phyloP scores from a whole-genome alignment of 23 tunicate species.

The Trididemnum nubilum region DNA sequence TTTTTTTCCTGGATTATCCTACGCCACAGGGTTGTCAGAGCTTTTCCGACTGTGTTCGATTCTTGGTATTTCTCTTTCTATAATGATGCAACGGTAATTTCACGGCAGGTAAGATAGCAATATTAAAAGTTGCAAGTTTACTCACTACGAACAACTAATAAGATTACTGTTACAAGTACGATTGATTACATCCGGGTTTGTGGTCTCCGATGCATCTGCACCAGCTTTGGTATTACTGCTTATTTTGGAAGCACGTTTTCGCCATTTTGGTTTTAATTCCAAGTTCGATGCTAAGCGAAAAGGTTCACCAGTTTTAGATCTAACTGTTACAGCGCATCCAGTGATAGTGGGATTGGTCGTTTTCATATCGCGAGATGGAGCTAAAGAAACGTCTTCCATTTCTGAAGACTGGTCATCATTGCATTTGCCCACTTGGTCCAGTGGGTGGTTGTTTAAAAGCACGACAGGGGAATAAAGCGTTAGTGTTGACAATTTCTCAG shows the following conservation, averaged over 20 bases:
- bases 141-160: neutral
- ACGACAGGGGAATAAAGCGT: conserved; percentile 75
- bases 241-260: conserved; percentile 6
- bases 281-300: conserved; percentile 43
- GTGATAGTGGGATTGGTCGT: neutral
- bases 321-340: no score
- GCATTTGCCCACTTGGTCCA: conserved; percentile 24
- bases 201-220: neutral
- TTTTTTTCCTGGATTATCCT: no score
- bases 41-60: no score
- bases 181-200: neutral
- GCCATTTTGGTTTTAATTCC: conserved; percentile 51
- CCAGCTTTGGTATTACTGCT: neutral
- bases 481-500: conserved; percentile 42
- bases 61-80: no score
- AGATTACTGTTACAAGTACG: neutral
- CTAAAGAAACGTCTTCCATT: no score
- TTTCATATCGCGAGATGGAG: neutral
- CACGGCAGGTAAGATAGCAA: no score
- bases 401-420: conserved; percentile 8
- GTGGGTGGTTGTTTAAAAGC: conserved; percentile 39
- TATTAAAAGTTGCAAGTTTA: no score
- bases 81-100: no score
- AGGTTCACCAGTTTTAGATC: conserved; percentile 22
- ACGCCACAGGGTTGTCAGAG: no score